Evolutionary conservation across 1,140 invertebrate species (phyloP), one percentile per base, ranked within the genome.

Genomic region (Drosophila mayri): DNA sequence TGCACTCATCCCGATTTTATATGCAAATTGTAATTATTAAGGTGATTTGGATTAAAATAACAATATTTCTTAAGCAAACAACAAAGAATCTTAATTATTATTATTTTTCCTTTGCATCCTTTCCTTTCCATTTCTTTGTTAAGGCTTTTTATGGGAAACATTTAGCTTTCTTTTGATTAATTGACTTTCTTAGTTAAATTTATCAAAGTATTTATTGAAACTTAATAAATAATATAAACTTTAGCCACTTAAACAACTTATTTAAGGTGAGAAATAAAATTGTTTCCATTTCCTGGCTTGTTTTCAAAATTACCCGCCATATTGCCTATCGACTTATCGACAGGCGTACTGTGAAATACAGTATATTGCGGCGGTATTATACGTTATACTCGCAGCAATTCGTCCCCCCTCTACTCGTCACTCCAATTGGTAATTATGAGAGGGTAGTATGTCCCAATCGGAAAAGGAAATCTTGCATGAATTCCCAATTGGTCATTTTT

Each of bases 311-410:
- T 50, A 6, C 44, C 35, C 70, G 70, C 50, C 30, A 2, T 0
- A 0, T 1, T 22, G 1, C 1, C 18, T 41, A 73, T 73, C 70
- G 70, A 55, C 30, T 28, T 73, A 73, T 73, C 67, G 54, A 30
- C 67, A 72, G 58, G 70, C 70, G 70, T 67, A 60, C 28, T 30
- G 9, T 5, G 8, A 4, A 38, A 7, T 0, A 0, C 0, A 5
- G 18, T 38, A 55, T 55, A 38, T 55, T 32, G 18, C 6, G 5
- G 46, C 25, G 8, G 70, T 50, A 60, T 50, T 37, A 41, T 49
- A 0, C 3, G 28, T n/a, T n/a, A n/a, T n/a, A n/a, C n/a, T n/a
- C n/a, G n/a, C n/a, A n/a, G n/a, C n/a, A n/a, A n/a, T n/a, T n/a
- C n/a, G n/a, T n/a, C n/a, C n/a, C n/a, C n/a, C n/a, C n/a, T n/a